Evolutionary conservation across 1,140 invertebrate genomes (phyloP).

Genomic region (Drosophila hydei): DNA sequence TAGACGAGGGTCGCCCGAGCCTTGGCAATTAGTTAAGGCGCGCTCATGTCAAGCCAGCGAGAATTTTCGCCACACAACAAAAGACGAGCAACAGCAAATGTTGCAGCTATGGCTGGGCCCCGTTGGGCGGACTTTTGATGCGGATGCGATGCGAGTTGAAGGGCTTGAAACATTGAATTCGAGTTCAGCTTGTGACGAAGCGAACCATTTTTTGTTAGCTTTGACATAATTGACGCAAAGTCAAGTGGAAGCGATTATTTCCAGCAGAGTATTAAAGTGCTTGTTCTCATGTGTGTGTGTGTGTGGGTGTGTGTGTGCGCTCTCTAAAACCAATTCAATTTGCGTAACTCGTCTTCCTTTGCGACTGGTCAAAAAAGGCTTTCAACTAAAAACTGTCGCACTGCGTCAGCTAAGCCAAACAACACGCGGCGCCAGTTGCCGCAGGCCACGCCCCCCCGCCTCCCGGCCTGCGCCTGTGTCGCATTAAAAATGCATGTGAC

Average conservation of each 20-base stretch:
- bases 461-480: slow-evolving; percentile 36
- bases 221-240: slow-evolving; percentile 77
- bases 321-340: slow-evolving; percentile 66
- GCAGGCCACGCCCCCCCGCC: neutral
- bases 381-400: slow-evolving; percentile 58
- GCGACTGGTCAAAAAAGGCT: slow-evolving; percentile 39
- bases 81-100: neutral
- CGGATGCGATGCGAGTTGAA: slow-evolving; percentile 26
- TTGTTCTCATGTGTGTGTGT: too few relatives aligned
- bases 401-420: slow-evolving; percentile 59
- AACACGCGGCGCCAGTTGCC: slow-evolving; percentile 9
- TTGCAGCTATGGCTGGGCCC: too few relatives aligned
- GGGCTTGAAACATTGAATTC: slow-evolving; percentile 31
- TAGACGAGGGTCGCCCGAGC: slow-evolving; percentile 45
- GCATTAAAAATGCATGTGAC: slow-evolving; percentile 77
- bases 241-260: slow-evolving; percentile 77
- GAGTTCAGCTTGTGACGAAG: too few relatives aligned
- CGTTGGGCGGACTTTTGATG: neutral
- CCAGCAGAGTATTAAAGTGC: slow-evolving; percentile 15
- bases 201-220: too few relatives aligned
- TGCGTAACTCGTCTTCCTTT: slow-evolving; percentile 37
- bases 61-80: slow-evolving; percentile 14
- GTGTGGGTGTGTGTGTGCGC: slow-evolving; percentile 30
- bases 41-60: slow-evolving; percentile 25
- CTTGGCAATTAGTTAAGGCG: slow-evolving; percentile 56